These are phyloP conservation scores for Lithophane ornitopus DNA, from an alignment of 2,888 invertebrate genomes.

Conservation along the genomic window DNA sequence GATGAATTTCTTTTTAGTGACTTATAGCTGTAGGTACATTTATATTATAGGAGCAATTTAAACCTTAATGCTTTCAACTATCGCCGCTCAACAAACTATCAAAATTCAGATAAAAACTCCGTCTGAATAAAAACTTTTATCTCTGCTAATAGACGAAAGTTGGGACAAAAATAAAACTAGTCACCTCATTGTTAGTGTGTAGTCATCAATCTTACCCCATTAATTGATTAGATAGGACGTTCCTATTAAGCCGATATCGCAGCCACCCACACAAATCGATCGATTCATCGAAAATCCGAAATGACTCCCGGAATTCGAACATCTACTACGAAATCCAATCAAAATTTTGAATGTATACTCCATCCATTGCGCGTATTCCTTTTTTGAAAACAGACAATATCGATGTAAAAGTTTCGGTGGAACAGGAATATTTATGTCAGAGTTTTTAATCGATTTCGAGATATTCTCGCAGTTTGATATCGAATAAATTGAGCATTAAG, in stretches of 20 bases:
- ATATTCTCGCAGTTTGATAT: constrained; percentile 44
- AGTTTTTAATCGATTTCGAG: constrained; percentile 20
- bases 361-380: constrained; percentile 38
- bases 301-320: constrained; percentile 54
- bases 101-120: constrained; percentile 57
- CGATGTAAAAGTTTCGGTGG: constrained; percentile 39
- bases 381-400: constrained; percentile 7
- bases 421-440: constrained; percentile 18
- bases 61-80: constrained; percentile 27
- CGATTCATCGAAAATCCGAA: constrained; percentile 47
- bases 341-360: constrained; percentile 29
- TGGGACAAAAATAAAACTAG: constrained; percentile 72
- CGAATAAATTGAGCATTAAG: constrained; percentile 70
- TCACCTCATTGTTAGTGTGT: constrained; percentile 77
- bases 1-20: neutral
- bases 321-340: constrained; percentile 17
- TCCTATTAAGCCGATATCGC: constrained; percentile 79
- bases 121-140: constrained; percentile 68
- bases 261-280: constrained; percentile 77
- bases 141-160: constrained; percentile 62
- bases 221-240: constrained; percentile 84
- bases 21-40: neutral
- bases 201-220: constrained; percentile 85
- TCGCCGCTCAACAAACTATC: constrained; percentile 36
- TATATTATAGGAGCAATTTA: neutral